phyloP scores from a whole-genome alignment of 2,888 invertebrate genomes.

The Cremastinae sp. region DNA sequence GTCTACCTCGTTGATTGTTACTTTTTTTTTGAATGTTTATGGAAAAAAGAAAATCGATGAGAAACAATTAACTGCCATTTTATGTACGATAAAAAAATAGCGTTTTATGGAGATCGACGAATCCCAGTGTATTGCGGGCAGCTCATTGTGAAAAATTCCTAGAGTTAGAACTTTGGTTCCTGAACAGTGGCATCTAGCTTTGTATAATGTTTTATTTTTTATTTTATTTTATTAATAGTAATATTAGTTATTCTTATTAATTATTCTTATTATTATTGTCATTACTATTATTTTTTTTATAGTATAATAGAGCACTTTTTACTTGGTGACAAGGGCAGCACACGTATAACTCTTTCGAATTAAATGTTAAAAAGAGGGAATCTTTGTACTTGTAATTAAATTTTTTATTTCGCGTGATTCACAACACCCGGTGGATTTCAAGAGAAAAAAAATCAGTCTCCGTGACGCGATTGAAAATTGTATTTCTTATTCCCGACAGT shows the following conservation, averaged over 20 bases:
- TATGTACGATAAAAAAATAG: conserved; percentile 18
- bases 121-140: conserved; percentile 50
- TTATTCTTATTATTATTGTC: too few relatives aligned
- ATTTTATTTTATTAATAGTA: conserved; percentile 16
- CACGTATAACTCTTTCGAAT: conserved; percentile 53
- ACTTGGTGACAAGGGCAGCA: conserved; percentile 58
- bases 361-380: conserved; percentile 41
- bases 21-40: conserved; percentile 38
- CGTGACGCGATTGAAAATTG: conserved; percentile 36
- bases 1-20: conserved; percentile 56
- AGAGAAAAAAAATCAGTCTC: conserved; percentile 39
- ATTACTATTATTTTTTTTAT: conserved; percentile 3
- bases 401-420: conserved; percentile 26
- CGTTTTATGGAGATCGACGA: conserved; percentile 44
- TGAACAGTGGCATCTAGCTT: conserved; percentile 59
- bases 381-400: conserved; percentile 59
- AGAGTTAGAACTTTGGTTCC: conserved; percentile 59
- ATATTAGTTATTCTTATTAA: background rate
- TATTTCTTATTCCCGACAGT: conserved; percentile 27
- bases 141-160: conserved; percentile 56
- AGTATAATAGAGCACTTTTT: conserved; percentile 45
- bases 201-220: conserved; percentile 51
- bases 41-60: conserved; percentile 14
- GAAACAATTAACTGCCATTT: conserved; percentile 36
- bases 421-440: conserved; percentile 37